Evolutionary conservation across 30 jellyfish, hydroid and myxozoan species (phyloP), one percentile per base, ranked within the genome.

Genomic region (Aurelia sp.): DNA sequence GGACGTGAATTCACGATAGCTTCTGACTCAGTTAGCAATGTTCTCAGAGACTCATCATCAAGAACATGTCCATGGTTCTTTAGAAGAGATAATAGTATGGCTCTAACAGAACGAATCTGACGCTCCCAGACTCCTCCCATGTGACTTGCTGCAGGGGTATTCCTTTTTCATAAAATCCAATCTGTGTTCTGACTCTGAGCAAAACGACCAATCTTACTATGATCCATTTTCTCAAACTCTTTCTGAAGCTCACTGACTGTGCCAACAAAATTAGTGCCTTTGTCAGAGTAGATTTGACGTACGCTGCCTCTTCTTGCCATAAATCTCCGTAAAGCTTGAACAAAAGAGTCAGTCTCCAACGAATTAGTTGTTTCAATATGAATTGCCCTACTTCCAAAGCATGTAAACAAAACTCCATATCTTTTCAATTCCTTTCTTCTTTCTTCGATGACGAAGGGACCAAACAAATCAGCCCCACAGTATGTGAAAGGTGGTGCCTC

Each of bases 401-500:
- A 75, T 33, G 86, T 75, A 22, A 78, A 78, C 47, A 78, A 35
- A 48, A 3, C 65, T 33, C 81, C 89, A 23, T 62, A 78, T 30
- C 80, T 11, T 62, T 78, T 78, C 64, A 78, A n/a, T 62, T 50
- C 70, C 48, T 57, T 78, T 63, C 80, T 58, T 55, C 35, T 71
- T 71, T 27, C 78, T 74, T 66, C 13, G 76, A 66, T 66, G 76
- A 66, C 52, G 11, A 66, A 66, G 4, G 76, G 76, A 66, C 76
- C 76, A 66, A 66, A 66, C n/a, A 66, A 33, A 33, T 57, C 53
- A 21, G 17, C 75, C 10, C 89, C 89, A 78, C 37, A 50, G 58
- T 59, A 33, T 58, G 89, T 78, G 83, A 78, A 78, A n/a, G 89
- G 80, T 31, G 89, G 89, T 27, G 47, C 66, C 18, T 59, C 81